These are phyloP conservation scores for Spilosoma lubricipeda DNA, from an alignment of 2,888 invertebrate genomes.

Conservation along the genomic window DNA sequence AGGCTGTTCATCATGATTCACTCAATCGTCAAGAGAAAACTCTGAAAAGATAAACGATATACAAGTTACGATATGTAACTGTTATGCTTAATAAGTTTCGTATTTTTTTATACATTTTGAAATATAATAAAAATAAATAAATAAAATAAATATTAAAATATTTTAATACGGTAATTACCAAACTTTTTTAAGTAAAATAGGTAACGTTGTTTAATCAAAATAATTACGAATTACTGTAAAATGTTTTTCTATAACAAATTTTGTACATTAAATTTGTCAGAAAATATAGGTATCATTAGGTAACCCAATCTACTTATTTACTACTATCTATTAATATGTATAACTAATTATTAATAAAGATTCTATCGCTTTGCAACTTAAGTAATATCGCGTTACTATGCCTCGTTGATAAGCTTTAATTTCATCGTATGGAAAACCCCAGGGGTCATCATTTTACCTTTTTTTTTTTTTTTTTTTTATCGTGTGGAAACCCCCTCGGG, in stretches of 20 bases:
- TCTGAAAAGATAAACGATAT: not conserved
- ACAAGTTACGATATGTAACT: not conserved
- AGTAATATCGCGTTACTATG: not conserved
- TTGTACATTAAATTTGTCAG: not conserved
- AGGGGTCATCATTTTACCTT: not conserved
- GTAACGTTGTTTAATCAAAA: no score
- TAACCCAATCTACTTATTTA: not conserved
- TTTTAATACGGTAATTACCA: no score
- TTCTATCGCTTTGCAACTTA: not conserved
- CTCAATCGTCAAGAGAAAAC: not conserved
- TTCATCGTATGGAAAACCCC: not conserved
- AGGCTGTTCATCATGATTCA: not conserved
- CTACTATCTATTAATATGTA: no score
- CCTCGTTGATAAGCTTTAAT: not conserved
- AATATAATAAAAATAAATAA: no score
- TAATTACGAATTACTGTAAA: no score
- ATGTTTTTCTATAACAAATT: not conserved
- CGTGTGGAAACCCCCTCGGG: no score
- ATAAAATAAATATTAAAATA: no score
- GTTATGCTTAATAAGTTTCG: not conserved
- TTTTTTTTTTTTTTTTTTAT: no score
- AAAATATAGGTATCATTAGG: not conserved
- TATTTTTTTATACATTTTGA: not conserved
- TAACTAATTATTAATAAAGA: not conserved
- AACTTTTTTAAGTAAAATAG: no score